phyloP scores from a whole-genome alignment of 2,888 invertebrate species.

The Aspidiotus destructor region DNA sequence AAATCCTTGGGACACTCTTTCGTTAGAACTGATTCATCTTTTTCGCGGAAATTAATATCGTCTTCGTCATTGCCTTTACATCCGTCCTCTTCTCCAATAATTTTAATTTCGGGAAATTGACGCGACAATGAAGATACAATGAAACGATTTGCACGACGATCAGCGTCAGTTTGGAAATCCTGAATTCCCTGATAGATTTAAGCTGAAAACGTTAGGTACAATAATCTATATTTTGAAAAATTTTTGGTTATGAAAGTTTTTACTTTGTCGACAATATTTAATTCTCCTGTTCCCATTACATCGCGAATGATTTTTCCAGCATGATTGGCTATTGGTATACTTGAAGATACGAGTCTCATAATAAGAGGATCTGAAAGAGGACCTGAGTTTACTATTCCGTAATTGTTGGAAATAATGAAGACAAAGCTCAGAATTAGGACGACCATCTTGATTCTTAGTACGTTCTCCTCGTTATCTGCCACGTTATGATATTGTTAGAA shows the following conservation, averaged over 20 bases:
- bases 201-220: too few species aligned
- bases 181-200: constrained; percentile 51
- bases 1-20: constrained; percentile 60
- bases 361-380: constrained; percentile 51
- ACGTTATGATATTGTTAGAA: too few species aligned
- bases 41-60: constrained; percentile 57
- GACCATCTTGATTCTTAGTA: too few species aligned
- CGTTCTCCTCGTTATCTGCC: too few species aligned
- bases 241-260: constrained; percentile 30
- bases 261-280: constrained; percentile 88
- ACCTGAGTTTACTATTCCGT: too few species aligned
- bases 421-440: too few species aligned
- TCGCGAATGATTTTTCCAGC: constrained; percentile 87
- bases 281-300: constrained; percentile 76
- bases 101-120: constrained; percentile 70
- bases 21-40: constrained; percentile 56
- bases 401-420: too few species aligned
- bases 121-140: constrained; percentile 77
- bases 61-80: constrained; percentile 39
- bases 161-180: constrained; percentile 97
- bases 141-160: constrained; percentile 85
- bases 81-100: constrained; percentile 86
- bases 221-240: not conserved
- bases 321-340: constrained; percentile 65
- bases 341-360: constrained; percentile 63